Evolutionary conservation across 2,113 vertebrate genomes (phyloP), one percentile per base, ranked within the genome.

Genomic region (Zapornia atra): DNA sequence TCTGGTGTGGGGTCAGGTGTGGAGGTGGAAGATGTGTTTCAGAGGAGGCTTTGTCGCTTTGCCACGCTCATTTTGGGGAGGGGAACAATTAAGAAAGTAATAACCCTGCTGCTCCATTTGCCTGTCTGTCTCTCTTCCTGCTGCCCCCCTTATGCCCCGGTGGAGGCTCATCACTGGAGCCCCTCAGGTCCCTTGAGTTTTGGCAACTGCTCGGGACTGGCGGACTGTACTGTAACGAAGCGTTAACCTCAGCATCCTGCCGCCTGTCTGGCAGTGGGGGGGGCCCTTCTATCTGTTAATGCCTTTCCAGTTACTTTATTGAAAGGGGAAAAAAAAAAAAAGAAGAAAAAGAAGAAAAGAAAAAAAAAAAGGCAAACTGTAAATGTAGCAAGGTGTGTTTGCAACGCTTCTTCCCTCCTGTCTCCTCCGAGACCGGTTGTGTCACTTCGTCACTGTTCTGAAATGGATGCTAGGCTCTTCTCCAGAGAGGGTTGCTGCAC

Each of bases 341-440:
- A 15, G 11, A 24, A 5, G 5, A 7, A 53, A 50, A 48, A 42
- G 14, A 42, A 42, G 42, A 40, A 40, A 42, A 15, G 42, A 42
- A 42, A 42, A 66, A 75, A 91, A 70, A 90, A 64, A 75, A 75
- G 1, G 31, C 57, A 89, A 86, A 65, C 77, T 96, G 92, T 96
- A 95, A 94, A 96, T 94, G 96, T 96, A 96, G 94, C 96, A 96
- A 92, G 96, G 73, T 95, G 94, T 96, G 95, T 94, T 92, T 94
- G 95, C 94, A 59, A 88, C 75, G 94, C 88, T 89, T 94, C 34
- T 31, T 82, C 76, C 85, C 71, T 89, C 69, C 90, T 64, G 73
- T 88, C 94, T 94, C 87, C 77, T 96, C 96, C 57, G 77, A 95
- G 95, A 61, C 95, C 81, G 92, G 90, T 81, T 86, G 20, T 86